Conservation (phyloP, 1,140 invertebrate genomes). For the Bombus superbus region DNA sequence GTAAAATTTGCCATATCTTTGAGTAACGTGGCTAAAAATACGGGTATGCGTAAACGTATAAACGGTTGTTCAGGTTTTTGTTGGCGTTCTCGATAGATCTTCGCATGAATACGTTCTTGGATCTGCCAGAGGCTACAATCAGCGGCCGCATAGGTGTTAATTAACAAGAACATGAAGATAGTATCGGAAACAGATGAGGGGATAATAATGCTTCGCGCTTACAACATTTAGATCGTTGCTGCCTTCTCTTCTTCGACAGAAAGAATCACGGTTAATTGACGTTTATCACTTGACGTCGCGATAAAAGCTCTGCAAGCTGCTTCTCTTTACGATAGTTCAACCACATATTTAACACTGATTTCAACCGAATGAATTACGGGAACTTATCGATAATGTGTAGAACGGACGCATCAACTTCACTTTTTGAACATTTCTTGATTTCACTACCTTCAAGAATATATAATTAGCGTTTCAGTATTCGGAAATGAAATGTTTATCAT, state of each 20-base stretch:
- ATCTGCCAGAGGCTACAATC: conserved; percentile 7
- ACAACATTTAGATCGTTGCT: neutral
- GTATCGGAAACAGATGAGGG: conserved; percentile 12
- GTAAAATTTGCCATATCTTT: neutral
- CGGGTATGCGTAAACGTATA: neutral
- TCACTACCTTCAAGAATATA: neutral
- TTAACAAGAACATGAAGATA: conserved; percentile 31
- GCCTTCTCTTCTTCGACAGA: neutral
- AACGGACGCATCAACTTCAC: too few species aligned
- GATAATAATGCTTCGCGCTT: conserved; percentile 10
- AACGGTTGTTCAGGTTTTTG: neutral
- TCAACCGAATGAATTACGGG: neutral
- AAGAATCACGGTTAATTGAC: conserved; percentile 8
- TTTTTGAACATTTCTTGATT: neutral
- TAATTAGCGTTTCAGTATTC: neutral
- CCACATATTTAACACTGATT: neutral
- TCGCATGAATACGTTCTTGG: neutral
- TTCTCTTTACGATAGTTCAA: neutral
- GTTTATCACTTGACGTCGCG: neutral
- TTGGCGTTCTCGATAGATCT: neutral
- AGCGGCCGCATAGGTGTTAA: conserved; percentile 21
- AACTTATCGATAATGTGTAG: too few species aligned
- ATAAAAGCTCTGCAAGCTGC: neutral
- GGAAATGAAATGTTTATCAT: neutral
- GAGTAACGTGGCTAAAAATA: neutral